Base-by-base conservation (phyloP, 2,797 vertebrate genomes). In the Meda fulgida region DNA sequence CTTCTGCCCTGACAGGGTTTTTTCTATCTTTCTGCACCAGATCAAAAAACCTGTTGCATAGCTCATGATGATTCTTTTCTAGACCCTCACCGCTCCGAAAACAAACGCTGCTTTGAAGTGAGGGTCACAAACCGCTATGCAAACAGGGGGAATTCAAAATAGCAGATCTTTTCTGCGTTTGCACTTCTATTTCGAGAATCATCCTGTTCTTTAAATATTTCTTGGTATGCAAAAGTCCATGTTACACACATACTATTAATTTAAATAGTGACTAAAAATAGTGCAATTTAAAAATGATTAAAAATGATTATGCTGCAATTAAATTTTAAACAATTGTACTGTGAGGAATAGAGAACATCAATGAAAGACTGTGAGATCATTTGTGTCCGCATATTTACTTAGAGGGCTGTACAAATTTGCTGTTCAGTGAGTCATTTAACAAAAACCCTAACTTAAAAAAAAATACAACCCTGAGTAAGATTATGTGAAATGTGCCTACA, bases 1-100 rank as follows among this genome's bases (percentile, higher is more conserved):
- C 75, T 72, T 71, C 10, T 84, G 40, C 29, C 82, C 79, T 84
- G 34, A 19, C 14, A n/a, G 19, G 1, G 19, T 80, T 83, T 83
- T 69, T 70, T 58, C 78, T 78, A 66, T 63, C 76, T 87, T 40
- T 80, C 60, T n/a, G 55, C n/a, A 70, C 78, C 78, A 86, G 78
- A 84, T 83, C 65, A 88, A 88, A 88, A 71, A 79, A 76, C 81
- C 84, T 77, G 78, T 63, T 69, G 77, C 84, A 80, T 80, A 75
- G 65, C 51, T 78, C 71, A 78, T 77, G 84, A 80, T 70, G 55
- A 71, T 76, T 83, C 65, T 69, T 60, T 76, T 65, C 84, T 63
- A 77, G 81, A 70, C 70, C 87, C 65, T 48, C 84, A 72, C 70
- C 19, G 26, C 80, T 73, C 72, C 4, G 0, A 86, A 86, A 82